These are phyloP conservation scores for Oxyteleia sp. DNA, from an alignment of 2,888 invertebrate genomes.

Conservation along the genomic window DNA sequence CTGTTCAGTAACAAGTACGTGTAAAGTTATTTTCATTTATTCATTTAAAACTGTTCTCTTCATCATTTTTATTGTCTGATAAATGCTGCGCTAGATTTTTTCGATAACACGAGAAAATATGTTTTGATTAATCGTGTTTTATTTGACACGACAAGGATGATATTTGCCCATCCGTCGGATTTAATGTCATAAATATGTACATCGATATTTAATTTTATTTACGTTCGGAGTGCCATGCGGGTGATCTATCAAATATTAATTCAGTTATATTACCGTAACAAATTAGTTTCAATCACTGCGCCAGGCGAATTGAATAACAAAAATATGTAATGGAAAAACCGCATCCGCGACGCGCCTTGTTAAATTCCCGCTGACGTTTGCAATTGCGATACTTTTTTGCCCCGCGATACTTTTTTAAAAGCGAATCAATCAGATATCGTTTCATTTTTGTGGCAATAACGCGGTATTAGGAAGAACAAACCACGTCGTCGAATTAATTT, in stretches of 20 bases:
- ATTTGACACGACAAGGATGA: slow-evolving; percentile 2
- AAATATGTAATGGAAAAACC: slow-evolving; percentile 23
- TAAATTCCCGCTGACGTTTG: slow-evolving; percentile 12
- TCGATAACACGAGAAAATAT: neutral
- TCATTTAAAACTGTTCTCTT: slow-evolving; percentile 4
- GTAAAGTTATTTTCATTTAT: neutral
- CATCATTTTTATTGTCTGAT: slow-evolving; percentile 38
- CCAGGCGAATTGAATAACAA: slow-evolving; percentile 1
- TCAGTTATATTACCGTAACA: slow-evolving; percentile 30
- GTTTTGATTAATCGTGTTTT: slow-evolving; percentile 43
- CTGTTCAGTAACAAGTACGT: too few relatives aligned
- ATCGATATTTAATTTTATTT: slow-evolving; percentile 50
- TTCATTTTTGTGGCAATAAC: slow-evolving; percentile 4
- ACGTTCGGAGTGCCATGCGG: neutral
- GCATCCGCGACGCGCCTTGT: neutral
- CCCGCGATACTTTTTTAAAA: neutral
- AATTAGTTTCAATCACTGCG: slow-evolving; percentile 35
- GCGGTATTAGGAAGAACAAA: neutral
- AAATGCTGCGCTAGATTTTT: slow-evolving; percentile 27
- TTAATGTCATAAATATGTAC: slow-evolving; percentile 38
- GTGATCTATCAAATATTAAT: slow-evolving; percentile 41
- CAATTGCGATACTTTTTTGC: slow-evolving; percentile 9
- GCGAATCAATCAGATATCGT: slow-evolving; percentile 13
- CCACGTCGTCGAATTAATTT: slow-evolving; percentile 24
- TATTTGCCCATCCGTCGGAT: slow-evolving; percentile 18